Percentiles rank a stretch among this genome's conserved stretches.
Evolutionary conservation across 2,113 vertebrate species (phyloP).

Genomic region (Limnothrissa miodon): DNA sequence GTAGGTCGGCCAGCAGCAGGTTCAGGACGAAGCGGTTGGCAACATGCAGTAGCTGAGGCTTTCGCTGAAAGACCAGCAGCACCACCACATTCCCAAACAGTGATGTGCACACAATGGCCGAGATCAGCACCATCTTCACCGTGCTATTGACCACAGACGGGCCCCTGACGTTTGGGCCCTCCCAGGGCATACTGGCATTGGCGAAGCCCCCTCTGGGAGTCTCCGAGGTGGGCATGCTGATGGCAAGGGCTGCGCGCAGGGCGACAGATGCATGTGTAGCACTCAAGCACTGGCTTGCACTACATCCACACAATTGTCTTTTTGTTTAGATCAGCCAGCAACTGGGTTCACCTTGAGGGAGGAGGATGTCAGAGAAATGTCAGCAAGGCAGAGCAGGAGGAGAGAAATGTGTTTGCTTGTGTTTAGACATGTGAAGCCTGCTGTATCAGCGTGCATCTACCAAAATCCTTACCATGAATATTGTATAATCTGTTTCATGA

Average conservation of each 20-base stretch:
- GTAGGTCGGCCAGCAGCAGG: slow-evolving; percentile 82
- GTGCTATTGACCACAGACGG: slow-evolving; percentile 66
- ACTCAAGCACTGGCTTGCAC: slow-evolving; percentile 25
- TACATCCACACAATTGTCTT: background rate
- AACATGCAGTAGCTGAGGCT: slow-evolving; percentile 84
- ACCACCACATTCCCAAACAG: slow-evolving; percentile 82
- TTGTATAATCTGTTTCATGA: background rate
- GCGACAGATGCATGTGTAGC: slow-evolving; percentile 37
- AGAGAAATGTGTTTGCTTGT: background rate
- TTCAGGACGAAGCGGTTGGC: slow-evolving; percentile 88
- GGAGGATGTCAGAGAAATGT: slow-evolving; percentile 7
- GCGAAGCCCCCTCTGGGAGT: slow-evolving; percentile 50
- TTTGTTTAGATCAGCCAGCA: slow-evolving; percentile 38
- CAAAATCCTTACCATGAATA: background rate
- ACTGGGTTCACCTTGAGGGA: slow-evolving; percentile 48
- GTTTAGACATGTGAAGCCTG: slow-evolving; percentile 9
- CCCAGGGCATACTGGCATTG: slow-evolving; percentile 55
- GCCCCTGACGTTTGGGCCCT: slow-evolving; percentile 44
- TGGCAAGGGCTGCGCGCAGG: slow-evolving; percentile 10
- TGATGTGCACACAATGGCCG: slow-evolving; percentile 74
- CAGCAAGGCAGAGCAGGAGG: slow-evolving; percentile 26
- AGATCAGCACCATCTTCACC: slow-evolving; percentile 77
- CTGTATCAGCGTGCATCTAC: background rate
- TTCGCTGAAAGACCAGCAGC: slow-evolving; percentile 81
- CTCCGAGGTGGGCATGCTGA: slow-evolving; percentile 59